A percentile compares a stretch with the other conserved stretches of the same genome.
phyloP scores from a whole-genome alignment of 1,140 invertebrate species.

The Melanaphis sacchari region DNA sequence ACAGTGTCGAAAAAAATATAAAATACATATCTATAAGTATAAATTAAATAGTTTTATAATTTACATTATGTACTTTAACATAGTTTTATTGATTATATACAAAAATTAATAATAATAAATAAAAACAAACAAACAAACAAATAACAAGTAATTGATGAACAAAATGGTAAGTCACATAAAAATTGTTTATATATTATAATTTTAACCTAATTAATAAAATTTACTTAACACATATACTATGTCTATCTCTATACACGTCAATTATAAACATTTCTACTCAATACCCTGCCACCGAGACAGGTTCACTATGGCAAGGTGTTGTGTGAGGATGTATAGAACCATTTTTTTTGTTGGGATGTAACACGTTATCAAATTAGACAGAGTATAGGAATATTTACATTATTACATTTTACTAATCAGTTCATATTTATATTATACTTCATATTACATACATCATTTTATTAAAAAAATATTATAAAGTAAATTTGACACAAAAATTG shows the following conservation, averaged over 20 bases:
- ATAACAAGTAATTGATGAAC: not conserved
- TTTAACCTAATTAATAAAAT: not conserved
- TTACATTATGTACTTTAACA: not conserved
- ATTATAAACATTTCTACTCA: no score
- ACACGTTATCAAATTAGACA: no score
- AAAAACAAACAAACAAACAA: conserved; percentile 20
- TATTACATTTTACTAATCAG: not conserved
- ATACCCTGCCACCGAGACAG: no score
- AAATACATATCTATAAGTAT: not conserved
- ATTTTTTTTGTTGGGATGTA: no score
- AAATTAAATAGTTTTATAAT: not conserved
- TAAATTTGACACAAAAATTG: not conserved
- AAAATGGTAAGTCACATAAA: not conserved
- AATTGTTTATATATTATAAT: not conserved
- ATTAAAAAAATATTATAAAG: not conserved
- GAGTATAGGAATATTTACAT: not conserved
- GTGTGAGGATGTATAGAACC: no score
- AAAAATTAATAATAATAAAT: not conserved
- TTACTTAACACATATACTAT: not conserved
- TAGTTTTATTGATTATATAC: not conserved
- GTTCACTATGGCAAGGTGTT: no score
- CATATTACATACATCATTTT: not conserved
- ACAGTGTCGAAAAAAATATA: not conserved
- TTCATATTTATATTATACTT: not conserved
- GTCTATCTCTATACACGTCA: no score